Evolutionary conservation across 1,140 invertebrate species (phyloP), one percentile per base, ranked within the genome.

Genomic region (Drosophila sturtevanti): DNA sequence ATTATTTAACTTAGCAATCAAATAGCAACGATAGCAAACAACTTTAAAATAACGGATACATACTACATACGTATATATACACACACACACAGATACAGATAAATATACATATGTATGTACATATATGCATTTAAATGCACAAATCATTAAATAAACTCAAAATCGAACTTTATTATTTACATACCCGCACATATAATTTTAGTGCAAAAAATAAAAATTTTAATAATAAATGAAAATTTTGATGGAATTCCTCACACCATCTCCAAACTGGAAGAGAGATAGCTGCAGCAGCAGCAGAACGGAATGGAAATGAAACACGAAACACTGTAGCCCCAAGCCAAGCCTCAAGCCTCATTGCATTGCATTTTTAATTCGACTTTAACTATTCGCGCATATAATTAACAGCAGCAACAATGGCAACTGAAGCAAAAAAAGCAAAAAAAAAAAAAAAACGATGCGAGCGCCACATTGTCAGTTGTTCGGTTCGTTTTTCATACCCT

Each of bases 371-470:
- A 81, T 81, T 81, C 86, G 65, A 77, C 63, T 85, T 86, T 70
- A 85, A 77, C 81, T 81, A 86, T 86, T 85, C 77, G 81, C 67
- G 81, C 81, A 84, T 85, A 77, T 77, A 84, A 79, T 84, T 79
- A 85, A 68, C 75, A 65, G 59, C 72, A 41, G 52, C 12, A 18
- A 63, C 59, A 62, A 41, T 52, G 34, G 51, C 44, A 64, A 31
- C 52, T 37, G 48, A 9, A 38, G 63, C 16, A 22, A 52, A 54
- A 54, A 79, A 65, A 52, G 31, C 37, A 18, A 38, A 24, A 18
- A 58, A 61, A 71, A 67, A 10, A 37, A 61, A 61, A 44, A 11
- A 35, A 44, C 63, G n/a, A 31, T n/a, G 38, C 44, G 31, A 56
- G 51, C 51, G 44, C 24, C 14, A 10, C 24, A 37, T 48, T 56